Evolutionary conservation across 1,140 invertebrate genomes (phyloP), one percentile per base, ranked within the genome.

Genomic region (Acromyrmex charruanus): DNA sequence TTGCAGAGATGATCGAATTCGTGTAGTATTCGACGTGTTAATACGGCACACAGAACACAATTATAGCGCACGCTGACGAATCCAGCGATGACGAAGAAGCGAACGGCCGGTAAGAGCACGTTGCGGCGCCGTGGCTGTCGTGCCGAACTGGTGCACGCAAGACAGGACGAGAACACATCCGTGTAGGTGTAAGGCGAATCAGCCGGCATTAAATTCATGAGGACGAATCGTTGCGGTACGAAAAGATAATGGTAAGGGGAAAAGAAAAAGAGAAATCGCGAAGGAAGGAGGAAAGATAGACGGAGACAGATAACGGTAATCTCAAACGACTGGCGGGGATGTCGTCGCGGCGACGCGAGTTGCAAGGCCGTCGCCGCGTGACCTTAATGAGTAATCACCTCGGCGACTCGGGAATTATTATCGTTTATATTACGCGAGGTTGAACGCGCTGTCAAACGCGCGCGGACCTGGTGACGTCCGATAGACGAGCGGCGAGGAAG

Each of bases 351-450:
- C 90, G 86, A 88, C 91, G 92, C 90, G 89, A 92, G 91, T 90
- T 85, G 91, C 93, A 94, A 94, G 93, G 93, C 91, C 92, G 92
- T 92, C 92, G 88, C 81, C 91, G 90, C 91, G 92, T 93, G 94
- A 93, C 94, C 93, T 93, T 93, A 94, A 94, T 94, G 92, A 94
- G 92, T 91, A 93, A 93, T 89, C 89, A 91, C 90, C 89, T 90
- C 89, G 91, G 75, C 86, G 25, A 63, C 68, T 35, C 21, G 14
- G 61, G 31, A 82, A 85, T 85, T 75, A 63, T 35, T 31, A 9
- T 63, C 35, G 49, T 69, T 55, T 21, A 18, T 39, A 14, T 28
- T 49, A 80, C 25, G 65, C 51, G 25, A 31, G 3, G 44, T 28
- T 49, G 63, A 55, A 18, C 63, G 35, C 53, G 53, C 80, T 84